A percentile compares a stretch with the other conserved stretches of the same genome.
Evolutionary conservation across 1,140 invertebrate genomes (phyloP).

Genomic region (Drosophila santomea): DNA sequence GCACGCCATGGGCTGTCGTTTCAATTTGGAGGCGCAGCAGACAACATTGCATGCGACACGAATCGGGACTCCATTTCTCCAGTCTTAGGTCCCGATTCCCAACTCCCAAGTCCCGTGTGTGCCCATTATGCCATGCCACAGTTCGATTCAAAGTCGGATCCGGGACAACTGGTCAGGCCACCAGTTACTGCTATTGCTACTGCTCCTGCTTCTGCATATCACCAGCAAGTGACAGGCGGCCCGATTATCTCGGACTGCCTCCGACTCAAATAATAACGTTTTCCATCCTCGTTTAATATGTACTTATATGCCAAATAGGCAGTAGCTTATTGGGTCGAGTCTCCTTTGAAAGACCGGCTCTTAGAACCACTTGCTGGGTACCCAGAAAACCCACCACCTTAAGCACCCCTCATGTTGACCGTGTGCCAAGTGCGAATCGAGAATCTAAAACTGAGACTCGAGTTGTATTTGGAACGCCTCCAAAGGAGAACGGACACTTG

Average conservation of each 20-base stretch:
- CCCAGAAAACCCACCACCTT: conserved; percentile 21
- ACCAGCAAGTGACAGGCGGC: conserved; percentile 28
- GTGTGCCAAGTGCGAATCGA: conserved; percentile 49
- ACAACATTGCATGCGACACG: conserved; percentile 69
- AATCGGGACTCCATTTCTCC: conserved; percentile 33
- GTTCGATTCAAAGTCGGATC: conserved; percentile 8
- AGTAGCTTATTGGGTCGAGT: conserved; percentile 49
- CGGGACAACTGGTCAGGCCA: conserved; percentile 41
- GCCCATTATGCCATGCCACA: conserved; percentile 70
- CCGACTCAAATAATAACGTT: conserved; percentile 10
- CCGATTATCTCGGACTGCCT: conserved; percentile 54
- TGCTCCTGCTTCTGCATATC: conserved; percentile 26
- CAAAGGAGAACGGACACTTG: conserved; percentile 73
- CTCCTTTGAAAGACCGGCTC: conserved; percentile 31
- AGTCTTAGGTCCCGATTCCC: conserved; percentile 30
- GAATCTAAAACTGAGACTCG: conserved; percentile 20
- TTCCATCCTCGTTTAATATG: conserved; percentile 42
- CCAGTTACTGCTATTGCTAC: conserved; percentile 18
- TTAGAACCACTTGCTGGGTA: conserved; percentile 27
- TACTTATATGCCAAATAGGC: conserved; percentile 54
- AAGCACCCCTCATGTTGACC: background rate
- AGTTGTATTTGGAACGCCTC: conserved; percentile 8
- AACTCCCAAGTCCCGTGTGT: conserved; percentile 48
- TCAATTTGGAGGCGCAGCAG: conserved; percentile 46
- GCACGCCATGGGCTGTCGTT: conserved; percentile 56